Base-by-base conservation (phyloP, 2,113 vertebrate species). In the Craseonycteris thonglongyai region DNA sequence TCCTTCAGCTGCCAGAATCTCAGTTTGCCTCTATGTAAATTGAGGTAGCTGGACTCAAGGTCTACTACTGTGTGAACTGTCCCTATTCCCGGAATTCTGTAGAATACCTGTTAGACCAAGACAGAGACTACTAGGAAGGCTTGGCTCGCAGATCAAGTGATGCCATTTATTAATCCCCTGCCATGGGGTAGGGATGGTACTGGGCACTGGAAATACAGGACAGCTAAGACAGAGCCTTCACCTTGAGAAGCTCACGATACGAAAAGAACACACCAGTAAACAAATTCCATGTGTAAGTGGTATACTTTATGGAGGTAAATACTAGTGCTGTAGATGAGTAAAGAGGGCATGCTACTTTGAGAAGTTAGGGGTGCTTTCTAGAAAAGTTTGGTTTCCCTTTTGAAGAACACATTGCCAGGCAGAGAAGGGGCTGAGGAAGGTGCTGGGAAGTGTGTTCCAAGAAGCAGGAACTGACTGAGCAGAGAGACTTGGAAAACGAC, bases 251-350 rank as follows among this genome's bases (percentile, higher is more conserved):
- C 42, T 56, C 58, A 8, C 3, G 12, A 80, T 58, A 42, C 33
- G 26, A 78, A 63, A 86, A 26, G 59, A 49, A 80, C 15, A 42
- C 42, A 15, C 0, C 0, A 47, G 24, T 56, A 47, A 35, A 66
- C 38, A n/a, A 24, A 28, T 16, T 68, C 45, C 13, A 15, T 10
- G 2, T 51, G 24, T 35, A 74, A 42, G n/a, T 18, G n/a, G n/a
- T 9, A 28, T 10, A 4, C 30, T 19, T 28, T 11, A 11, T 7
- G 12, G 4, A 80, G 19, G 28, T 51, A 5, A 40, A 33, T 13
- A 9, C 4, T 33, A 15, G 14, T 6, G 22, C n/a, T 45, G 0
- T 3, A 0, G n/a, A 54, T 38, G 59, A 19, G 7, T 6, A 28
- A n/a, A 51, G 30, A 24, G 40, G 3, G 9, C 14, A 0, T 24